phyloP scores from a whole-genome alignment of 1,140 invertebrate species.

The Whitmania pigra region DNA sequence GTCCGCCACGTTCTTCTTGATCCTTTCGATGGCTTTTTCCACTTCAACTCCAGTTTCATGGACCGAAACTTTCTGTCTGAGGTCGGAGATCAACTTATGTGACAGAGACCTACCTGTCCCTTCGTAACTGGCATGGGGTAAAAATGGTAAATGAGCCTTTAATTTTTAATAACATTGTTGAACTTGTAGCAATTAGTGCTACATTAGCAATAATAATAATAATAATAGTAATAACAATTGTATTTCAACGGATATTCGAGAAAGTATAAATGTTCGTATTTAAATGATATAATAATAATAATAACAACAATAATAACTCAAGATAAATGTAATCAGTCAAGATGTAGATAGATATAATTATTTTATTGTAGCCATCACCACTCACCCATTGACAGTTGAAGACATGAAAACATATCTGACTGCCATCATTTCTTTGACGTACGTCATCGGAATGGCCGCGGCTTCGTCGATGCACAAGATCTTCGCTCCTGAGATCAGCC shows the following conservation, averaged over 20 bases:
- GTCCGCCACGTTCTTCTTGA: too few relatives aligned
- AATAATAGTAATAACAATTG: too few relatives aligned
- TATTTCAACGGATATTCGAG: too few relatives aligned
- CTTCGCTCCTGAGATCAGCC: constrained; percentile 77
- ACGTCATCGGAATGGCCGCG: constrained; percentile 87
- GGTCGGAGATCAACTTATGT: constrained; percentile 81
- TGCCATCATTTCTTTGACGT: constrained; percentile 66
- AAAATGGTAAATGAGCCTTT: not conserved
- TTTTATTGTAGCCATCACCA: not conserved
- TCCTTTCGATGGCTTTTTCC: not conserved
- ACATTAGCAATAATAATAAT: too few relatives aligned
- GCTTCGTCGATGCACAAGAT: constrained; percentile 95
- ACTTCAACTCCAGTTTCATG: not conserved
- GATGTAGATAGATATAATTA: not conserved
- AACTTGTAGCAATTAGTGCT: too few relatives aligned
- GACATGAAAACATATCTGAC: constrained; percentile 89
- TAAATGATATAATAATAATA: too few relatives aligned
- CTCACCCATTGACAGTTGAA: constrained; percentile 82
- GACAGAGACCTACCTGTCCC: constrained; percentile 91
- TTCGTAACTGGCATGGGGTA: constrained; percentile 59
- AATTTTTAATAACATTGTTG: too few relatives aligned
- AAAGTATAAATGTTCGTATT: too few relatives aligned
- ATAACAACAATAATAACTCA: not conserved
- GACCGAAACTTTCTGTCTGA: constrained; percentile 46
- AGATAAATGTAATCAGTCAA: not conserved